Conservation (phyloP, 1,140 invertebrate species). For the Brachionus calyciflorus region DNA sequence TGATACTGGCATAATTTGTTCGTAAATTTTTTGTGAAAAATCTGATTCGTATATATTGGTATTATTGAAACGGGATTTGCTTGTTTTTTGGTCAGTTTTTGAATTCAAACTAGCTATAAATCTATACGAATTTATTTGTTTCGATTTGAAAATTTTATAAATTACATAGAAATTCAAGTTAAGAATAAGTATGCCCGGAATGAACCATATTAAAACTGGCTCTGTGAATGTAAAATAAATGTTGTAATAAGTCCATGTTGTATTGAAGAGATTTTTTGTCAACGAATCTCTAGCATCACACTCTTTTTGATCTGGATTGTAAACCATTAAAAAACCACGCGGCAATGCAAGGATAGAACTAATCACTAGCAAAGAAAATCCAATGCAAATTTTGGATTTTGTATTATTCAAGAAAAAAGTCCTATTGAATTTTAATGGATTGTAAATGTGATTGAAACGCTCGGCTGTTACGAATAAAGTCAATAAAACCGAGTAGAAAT, state of each 20-base stretch:
- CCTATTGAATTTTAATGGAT: conserved; percentile 20
- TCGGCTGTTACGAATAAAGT: conserved; percentile 19
- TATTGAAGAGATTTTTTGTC: not conserved
- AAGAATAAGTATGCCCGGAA: conserved; percentile 1
- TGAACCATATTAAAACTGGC: conserved; percentile 30
- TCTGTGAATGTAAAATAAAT: conserved; percentile 36
- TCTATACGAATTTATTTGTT: conserved; percentile 7
- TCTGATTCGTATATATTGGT: not conserved
- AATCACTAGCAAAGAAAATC: not conserved
- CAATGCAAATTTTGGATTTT: not conserved
- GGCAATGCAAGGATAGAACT: not conserved
- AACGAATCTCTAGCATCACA: not conserved
- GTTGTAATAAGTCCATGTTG: not conserved
- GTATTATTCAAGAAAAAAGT: conserved; percentile 22
- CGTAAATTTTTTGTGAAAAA: not conserved
- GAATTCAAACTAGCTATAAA: conserved; percentile 2
- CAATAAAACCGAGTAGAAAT: conserved; percentile 19
- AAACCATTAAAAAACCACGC: not conserved
- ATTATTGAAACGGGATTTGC: not conserved
- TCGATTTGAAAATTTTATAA: conserved; percentile 35
- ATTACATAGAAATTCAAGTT: conserved; percentile 39
- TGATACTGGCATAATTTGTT: not conserved
- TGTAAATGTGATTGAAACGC: conserved; percentile 21
- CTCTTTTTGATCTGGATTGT: not conserved
- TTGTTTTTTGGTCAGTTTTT: not conserved